These are phyloP conservation scores for Molossus alvarezi DNA, from an alignment of 2,797 vertebrate species.

Conservation along the genomic window DNA sequence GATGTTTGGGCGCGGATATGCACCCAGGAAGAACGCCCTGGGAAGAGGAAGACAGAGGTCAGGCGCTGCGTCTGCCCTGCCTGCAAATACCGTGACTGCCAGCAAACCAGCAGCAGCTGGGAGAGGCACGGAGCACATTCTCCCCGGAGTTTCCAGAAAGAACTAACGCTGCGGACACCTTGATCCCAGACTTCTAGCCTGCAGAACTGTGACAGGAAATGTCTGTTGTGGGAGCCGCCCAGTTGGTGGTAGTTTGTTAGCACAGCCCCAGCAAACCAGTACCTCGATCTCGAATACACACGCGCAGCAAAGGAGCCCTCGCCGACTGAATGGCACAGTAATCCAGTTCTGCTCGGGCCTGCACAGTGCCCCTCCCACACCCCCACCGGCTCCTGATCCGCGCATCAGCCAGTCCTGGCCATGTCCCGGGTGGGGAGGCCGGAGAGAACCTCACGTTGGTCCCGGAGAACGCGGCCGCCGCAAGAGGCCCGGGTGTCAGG, in stretches of 20 bases:
- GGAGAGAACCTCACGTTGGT: not conserved
- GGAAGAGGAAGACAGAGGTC: not conserved
- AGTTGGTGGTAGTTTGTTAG: not conserved
- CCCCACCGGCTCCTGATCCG: not conserved
- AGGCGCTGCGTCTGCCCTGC: too few species aligned
- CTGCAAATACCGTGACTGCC: not conserved
- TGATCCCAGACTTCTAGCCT: not conserved
- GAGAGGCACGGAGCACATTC: not conserved
- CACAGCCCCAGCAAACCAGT: not conserved
- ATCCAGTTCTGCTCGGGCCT: not conserved
- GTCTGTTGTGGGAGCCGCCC: not conserved
- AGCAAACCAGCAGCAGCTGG: not conserved
- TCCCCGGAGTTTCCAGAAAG: not conserved
- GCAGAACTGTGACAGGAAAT: not conserved
- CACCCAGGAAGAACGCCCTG: rapidly evolving
- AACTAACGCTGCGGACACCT: not conserved
- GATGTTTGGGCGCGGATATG: not conserved
- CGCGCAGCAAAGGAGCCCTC: not conserved
- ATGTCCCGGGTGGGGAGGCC: too few species aligned
- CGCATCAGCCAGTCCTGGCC: not conserved
- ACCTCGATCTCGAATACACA: not conserved
- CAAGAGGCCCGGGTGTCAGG: not conserved
- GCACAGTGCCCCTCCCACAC: not conserved
- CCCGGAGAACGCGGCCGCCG: not conserved
- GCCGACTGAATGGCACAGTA: not conserved